Evolutionary conservation across 1,140 invertebrate genomes (phyloP).

Genomic region (Hesperophylax magnus): DNA sequence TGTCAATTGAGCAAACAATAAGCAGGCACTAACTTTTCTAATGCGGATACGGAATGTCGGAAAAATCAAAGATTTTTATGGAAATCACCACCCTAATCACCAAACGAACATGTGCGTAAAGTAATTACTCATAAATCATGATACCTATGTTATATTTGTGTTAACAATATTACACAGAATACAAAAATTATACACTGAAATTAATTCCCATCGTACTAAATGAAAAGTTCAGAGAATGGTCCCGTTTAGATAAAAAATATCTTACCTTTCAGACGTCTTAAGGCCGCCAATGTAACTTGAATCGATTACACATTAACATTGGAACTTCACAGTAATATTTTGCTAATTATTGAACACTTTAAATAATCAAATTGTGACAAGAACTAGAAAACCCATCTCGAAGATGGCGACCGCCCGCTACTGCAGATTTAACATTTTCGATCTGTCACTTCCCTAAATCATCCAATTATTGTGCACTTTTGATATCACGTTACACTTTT

Average conservation of each 20-base stretch:
- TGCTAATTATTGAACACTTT: slow-evolving; percentile 44
- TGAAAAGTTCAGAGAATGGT: slow-evolving; percentile 42
- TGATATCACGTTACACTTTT: slow-evolving; percentile 36
- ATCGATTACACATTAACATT: slow-evolving; percentile 40
- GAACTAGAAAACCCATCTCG: slow-evolving; percentile 49
- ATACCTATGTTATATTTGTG: background rate
- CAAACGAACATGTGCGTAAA: background rate
- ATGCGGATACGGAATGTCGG: slow-evolving; percentile 25
- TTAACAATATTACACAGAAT: slow-evolving; percentile 10
- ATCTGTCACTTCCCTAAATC: slow-evolving; percentile 50
- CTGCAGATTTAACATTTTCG: slow-evolving; percentile 53
- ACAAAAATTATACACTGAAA: slow-evolving; percentile 23
- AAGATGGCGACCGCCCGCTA: slow-evolving; percentile 54
- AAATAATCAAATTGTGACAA: slow-evolving; percentile 46
- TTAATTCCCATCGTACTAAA: slow-evolving; percentile 22
- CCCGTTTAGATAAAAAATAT: slow-evolving; percentile 30
- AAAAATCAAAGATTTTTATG: slow-evolving; percentile 1
- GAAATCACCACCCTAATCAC: background rate
- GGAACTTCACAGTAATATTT: slow-evolving; percentile 34
- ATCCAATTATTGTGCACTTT: slow-evolving; percentile 40
- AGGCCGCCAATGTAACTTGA: slow-evolving; percentile 43
- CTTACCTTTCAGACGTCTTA: slow-evolving; percentile 49
- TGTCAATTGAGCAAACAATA: slow-evolving; percentile 28
- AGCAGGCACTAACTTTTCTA: slow-evolving; percentile 30
- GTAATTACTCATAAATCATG: background rate